These are phyloP conservation scores for Poecile atricapillus DNA, from an alignment of 2,113 vertebrate genomes.

Conservation along the genomic window DNA sequence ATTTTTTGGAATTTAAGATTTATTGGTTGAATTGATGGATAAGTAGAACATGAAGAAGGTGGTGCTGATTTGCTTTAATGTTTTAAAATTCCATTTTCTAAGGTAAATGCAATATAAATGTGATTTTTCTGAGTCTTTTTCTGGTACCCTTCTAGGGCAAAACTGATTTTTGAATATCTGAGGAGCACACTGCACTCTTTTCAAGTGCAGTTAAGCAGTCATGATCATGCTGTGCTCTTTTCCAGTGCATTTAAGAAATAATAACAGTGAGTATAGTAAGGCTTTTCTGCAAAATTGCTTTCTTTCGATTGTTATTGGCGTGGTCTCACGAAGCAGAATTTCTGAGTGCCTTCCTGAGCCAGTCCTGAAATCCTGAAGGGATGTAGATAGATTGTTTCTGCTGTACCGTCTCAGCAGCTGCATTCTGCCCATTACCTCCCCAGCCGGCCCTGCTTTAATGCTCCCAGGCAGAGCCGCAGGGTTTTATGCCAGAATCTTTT, in stretches of 20 bases:
- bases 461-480: not conserved
- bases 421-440: not conserved
- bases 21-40: not conserved
- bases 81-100: not conserved
- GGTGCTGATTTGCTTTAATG: not conserved
- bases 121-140: not conserved
- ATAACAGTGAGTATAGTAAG: not conserved
- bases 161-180: not conserved
- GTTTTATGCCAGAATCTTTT: not conserved
- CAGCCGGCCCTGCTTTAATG: not conserved
- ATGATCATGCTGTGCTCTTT: not conserved
- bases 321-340: fast-evolving
- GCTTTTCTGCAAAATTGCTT: not conserved
- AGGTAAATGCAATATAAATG: not conserved
- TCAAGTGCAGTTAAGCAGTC: constrained; percentile 9
- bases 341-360: not conserved
- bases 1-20: not conserved
- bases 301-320: not conserved
- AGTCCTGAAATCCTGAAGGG: not conserved
- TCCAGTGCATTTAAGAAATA: not conserved
- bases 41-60: not conserved
- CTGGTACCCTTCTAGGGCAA: not conserved
- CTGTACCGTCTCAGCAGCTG: not conserved
- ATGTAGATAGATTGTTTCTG: not conserved
- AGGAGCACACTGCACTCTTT: not conserved